phyloP scores from a whole-genome alignment of 2,888 invertebrate species.

The Apeira syringaria region DNA sequence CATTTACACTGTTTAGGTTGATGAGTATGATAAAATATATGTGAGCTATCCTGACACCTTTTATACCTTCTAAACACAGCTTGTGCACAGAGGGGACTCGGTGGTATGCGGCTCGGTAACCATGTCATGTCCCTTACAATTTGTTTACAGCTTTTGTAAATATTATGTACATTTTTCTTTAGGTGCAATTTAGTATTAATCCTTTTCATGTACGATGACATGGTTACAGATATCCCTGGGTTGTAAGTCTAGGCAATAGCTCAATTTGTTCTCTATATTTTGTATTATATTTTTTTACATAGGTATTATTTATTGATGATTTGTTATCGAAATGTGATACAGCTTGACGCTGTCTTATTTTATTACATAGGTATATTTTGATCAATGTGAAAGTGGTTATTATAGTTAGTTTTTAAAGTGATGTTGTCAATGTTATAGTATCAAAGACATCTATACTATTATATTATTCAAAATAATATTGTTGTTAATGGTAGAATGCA shows the following conservation, averaged over 20 bases:
- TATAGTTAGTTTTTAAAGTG: constrained; percentile 56
- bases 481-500: constrained; percentile 57
- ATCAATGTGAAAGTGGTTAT: constrained; percentile 53
- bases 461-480: constrained; percentile 51
- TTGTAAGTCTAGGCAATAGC: constrained; percentile 80
- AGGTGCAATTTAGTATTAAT: constrained; percentile 41
- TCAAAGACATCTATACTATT: constrained; percentile 52
- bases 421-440: constrained; percentile 61
- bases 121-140: constrained; percentile 63
- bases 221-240: constrained; percentile 78
- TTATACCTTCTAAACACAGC: constrained; percentile 62
- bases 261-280: constrained; percentile 55
- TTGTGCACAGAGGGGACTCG: constrained; percentile 67
- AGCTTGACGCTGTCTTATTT: constrained; percentile 70
- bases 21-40: constrained; percentile 35
- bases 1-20: constrained; percentile 19
- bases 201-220: constrained; percentile 52
- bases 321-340: constrained; percentile 68
- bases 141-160: constrained; percentile 59
- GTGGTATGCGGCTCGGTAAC: constrained; percentile 78
- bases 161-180: constrained; percentile 51
- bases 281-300: constrained; percentile 52
- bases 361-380: constrained; percentile 59
- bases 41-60: constrained; percentile 66
- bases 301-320: constrained; percentile 64